Base-by-base conservation (phyloP, 2,797 vertebrate genomes). In the Argentina silus region DNA sequence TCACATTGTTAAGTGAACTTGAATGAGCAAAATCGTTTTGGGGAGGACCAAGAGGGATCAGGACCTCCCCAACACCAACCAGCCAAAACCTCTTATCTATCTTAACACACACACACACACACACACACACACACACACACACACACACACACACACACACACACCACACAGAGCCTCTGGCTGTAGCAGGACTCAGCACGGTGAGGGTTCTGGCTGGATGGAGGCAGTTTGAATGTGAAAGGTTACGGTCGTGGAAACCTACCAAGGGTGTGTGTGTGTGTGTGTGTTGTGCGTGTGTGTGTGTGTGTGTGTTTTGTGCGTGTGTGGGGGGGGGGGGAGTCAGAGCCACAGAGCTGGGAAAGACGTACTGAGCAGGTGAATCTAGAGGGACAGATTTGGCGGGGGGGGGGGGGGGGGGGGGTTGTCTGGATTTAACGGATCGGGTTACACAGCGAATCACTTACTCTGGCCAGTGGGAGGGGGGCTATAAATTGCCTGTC, bases 401-500 rank as follows among this genome's bases (percentile, higher is more conserved):
- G 44, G 17, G 44, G 42, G 51, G 69, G 55, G 50, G 51, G 68
- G 14, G 27, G 17, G 62, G 55, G 69, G 61, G 53, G 48, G 62
- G 62, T 66, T 44, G 74, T 74, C 74, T 69, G 63, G 59, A 75
- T 73, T 78, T 55, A 76, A 66, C 60, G 70, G 87, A 83, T 89
- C 79, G 73, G 27, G 84, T 93, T 91, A 79, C 89, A 78, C 78
- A 67, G 82, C 75, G 80, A 80, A 77, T 85, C 78, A 84, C 79
- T 84, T 77, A 77, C 78, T 78, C 78, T 79, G 76, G 64, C 76
- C 76, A 79, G 45, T 81, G 78, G 76, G 77, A 51, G 67, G 75
- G 70, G 76, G 55, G 83, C 86, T 88, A 86, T 88, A 87, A 90
- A 91, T 89, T 86, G 81, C 77, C 75, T 78, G 45, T 48, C 81